Evolutionary conservation across 2,888 invertebrate genomes (phyloP).

Genomic region (Apotomis betuletana): DNA sequence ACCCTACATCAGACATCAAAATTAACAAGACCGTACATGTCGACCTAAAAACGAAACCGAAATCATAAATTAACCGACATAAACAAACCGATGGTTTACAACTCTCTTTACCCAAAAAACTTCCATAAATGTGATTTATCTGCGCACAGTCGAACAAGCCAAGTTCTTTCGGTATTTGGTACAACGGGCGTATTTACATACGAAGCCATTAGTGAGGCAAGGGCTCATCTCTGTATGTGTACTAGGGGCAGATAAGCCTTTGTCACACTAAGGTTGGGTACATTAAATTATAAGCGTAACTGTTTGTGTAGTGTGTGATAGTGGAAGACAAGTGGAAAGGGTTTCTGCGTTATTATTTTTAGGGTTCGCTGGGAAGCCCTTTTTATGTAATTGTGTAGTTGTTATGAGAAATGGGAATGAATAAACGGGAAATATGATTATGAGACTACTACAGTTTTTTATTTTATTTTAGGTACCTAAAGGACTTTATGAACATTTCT

Average conservation of each 20-base stretch:
- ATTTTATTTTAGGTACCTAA: no score
- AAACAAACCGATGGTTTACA: constrained; percentile 38
- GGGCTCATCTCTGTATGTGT: not conserved
- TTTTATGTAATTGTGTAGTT: not conserved
- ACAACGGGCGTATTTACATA: constrained; percentile 69
- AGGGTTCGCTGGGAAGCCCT: not conserved
- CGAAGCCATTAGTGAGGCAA: not conserved
- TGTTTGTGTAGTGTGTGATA: constrained; percentile 51
- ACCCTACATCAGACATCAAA: not conserved
- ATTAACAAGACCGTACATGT: constrained; percentile 20
- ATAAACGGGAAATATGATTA: not conserved
- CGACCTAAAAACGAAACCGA: constrained; percentile 35
- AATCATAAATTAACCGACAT: constrained; percentile 49
- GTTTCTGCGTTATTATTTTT: constrained; percentile 17
- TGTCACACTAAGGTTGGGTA: constrained; percentile 1
- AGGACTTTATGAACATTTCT: no score
- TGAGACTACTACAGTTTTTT: no score
- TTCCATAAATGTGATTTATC: constrained; percentile 70
- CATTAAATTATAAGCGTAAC: constrained; percentile 48
- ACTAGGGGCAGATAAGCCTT: not conserved
- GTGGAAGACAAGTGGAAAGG: constrained; percentile 45
- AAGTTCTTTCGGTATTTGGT: constrained; percentile 60
- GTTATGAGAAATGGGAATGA: not conserved
- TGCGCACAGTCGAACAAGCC: constrained; percentile 55
- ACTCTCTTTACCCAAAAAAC: constrained; percentile 54